phyloP scores from a whole-genome alignment of 2,888 invertebrate genomes.

The Tenthredo amoena region DNA sequence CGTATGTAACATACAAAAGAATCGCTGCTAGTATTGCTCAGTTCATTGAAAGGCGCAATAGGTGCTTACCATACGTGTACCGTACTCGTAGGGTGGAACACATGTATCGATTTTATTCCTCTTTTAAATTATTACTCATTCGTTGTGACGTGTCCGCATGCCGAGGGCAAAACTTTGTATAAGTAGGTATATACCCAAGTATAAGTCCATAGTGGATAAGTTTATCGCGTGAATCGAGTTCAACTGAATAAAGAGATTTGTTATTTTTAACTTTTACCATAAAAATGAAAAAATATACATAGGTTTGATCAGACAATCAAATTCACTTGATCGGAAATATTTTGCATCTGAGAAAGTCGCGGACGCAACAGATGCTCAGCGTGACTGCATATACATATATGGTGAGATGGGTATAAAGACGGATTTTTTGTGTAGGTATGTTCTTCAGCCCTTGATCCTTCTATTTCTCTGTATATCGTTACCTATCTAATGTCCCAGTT shows the following conservation, averaged over 20 bases:
- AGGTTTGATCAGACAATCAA: background rate
- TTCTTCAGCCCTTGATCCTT: background rate
- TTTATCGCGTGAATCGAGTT: background rate
- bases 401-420: background rate
- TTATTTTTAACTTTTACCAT: background rate
- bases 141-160: slow-evolving; percentile 20
- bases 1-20: background rate
- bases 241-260: background rate
- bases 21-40: slow-evolving; percentile 11
- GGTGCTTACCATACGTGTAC: background rate
- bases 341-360: background rate
- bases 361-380: background rate
- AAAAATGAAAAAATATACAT: background rate
- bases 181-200: background rate
- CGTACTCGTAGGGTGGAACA: background rate
- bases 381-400: background rate
- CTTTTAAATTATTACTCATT: slow-evolving; percentile 49
- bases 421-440: background rate
- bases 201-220: too few species aligned
- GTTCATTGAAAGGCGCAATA: slow-evolving; percentile 38
- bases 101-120: slow-evolving; percentile 46
- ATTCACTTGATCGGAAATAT: background rate
- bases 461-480: background rate
- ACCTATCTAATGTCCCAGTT: background rate
- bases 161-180: background rate